A percentile compares a stretch with the other conserved stretches of the same genome.
These are phyloP conservation scores for Danio jaintianensis DNA, from an alignment of 2,797 vertebrate species.

Conservation along the genomic window DNA sequence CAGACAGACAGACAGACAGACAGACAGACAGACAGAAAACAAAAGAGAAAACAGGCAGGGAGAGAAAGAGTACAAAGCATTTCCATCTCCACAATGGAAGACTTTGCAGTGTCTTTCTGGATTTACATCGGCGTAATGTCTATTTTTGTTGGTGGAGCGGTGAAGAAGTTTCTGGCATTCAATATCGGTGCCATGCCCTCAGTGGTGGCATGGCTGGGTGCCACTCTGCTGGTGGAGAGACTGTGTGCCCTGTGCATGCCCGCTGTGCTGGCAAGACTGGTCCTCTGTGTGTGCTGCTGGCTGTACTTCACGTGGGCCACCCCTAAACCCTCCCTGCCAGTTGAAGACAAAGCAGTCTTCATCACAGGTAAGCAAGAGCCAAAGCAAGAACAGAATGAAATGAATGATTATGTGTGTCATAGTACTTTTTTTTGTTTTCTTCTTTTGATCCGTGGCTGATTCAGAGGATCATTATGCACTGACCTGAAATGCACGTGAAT, in stretches of 20 bases:
- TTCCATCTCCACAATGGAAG: constrained; percentile 72
- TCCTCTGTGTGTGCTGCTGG: constrained; percentile 67
- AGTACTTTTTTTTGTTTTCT: not conserved
- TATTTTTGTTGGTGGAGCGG: constrained; percentile 68
- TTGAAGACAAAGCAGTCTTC: constrained; percentile 74
- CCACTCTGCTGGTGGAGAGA: constrained; percentile 74
- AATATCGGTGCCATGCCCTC: constrained; percentile 72
- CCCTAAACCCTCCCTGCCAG: constrained; percentile 57
- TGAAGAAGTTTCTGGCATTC: constrained; percentile 74
- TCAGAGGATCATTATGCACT: constrained; percentile 12
- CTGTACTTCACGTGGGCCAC: constrained; percentile 61
- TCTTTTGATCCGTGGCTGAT: not conserved
- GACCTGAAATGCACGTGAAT: constrained; percentile 11
- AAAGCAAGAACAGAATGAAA: not conserved
- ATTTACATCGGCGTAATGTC: constrained; percentile 75
- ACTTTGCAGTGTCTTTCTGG: constrained; percentile 76
- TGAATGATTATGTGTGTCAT: not conserved
- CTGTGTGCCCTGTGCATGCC: constrained; percentile 75
- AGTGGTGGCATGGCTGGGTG: constrained; percentile 77
- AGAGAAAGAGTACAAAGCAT: constrained; percentile 32
- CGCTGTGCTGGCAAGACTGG: constrained; percentile 64
- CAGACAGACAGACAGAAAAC: constrained; percentile 17
- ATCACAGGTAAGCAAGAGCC: constrained; percentile 77
- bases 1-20: constrained; percentile 18
- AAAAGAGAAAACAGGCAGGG: constrained; percentile 41